phyloP scores from a whole-genome alignment of 2,113 vertebrate species.

The Crotalus tigris region DNA sequence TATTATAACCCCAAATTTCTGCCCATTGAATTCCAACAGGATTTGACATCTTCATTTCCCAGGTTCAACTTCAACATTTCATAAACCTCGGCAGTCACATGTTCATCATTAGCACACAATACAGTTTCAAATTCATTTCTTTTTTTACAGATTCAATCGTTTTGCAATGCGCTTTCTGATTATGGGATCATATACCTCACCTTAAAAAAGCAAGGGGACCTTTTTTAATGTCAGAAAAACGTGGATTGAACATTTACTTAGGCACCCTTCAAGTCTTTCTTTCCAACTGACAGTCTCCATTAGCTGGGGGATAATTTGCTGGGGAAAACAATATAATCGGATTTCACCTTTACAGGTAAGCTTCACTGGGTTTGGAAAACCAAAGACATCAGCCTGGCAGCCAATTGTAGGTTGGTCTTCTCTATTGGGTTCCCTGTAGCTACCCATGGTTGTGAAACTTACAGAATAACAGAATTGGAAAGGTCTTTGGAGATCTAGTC shows the following conservation, averaged over 20 bases:
- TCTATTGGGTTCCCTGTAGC: background rate
- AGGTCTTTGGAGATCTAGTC: background rate
- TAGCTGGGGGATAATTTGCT: constrained; percentile 51
- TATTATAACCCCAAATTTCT: background rate
- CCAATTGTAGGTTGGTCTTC: background rate
- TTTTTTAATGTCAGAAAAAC: background rate
- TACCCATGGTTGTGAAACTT: background rate
- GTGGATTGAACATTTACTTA: constrained; percentile 26
- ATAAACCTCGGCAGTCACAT: background rate
- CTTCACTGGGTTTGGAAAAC: constrained; percentile 37
- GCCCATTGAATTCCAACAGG: background rate
- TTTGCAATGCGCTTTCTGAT: background rate
- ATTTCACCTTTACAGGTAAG: constrained; percentile 47
- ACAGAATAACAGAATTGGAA: background rate
- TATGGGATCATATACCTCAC: background rate
- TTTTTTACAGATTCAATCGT: background rate
- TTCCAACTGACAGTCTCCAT: constrained; percentile 18
- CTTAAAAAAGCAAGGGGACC: background rate
- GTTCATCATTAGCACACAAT: background rate
- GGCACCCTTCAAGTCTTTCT: constrained; percentile 21
- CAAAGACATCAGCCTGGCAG: background rate
- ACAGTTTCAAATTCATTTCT: background rate
- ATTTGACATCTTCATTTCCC: background rate
- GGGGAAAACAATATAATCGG: constrained; percentile 49
- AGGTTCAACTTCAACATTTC: background rate